Evolutionary conservation across 2,113 vertebrate genomes (phyloP).

Genomic region (Corythaeola cristata): DNA sequence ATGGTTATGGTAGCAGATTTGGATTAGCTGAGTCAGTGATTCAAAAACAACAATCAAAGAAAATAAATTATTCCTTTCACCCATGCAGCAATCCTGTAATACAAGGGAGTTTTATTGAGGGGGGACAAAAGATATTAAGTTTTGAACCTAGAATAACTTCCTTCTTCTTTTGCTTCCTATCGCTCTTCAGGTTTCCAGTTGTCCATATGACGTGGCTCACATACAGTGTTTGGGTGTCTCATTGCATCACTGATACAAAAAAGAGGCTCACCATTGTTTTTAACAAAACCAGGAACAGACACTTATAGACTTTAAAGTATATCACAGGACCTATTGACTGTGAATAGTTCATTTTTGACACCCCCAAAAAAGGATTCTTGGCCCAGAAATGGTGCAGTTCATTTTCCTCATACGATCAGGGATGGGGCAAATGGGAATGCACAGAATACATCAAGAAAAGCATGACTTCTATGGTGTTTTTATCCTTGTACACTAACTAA

Average conservation of each 20-base stretch:
- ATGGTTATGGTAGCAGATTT: not conserved
- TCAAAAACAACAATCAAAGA: not conserved
- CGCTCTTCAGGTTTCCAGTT: not conserved
- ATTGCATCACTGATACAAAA: not conserved
- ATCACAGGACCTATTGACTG: not conserved
- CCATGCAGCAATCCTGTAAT: not conserved
- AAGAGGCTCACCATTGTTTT: not conserved
- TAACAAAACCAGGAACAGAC: not conserved
- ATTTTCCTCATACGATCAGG: not conserved
- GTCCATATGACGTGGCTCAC: not conserved
- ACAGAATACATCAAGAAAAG: not conserved
- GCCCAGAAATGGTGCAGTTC: rapidly evolving
- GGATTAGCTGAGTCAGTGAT: not conserved
- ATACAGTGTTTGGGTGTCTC: not conserved
- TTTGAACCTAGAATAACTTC: not conserved
- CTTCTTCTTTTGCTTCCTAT: not conserved
- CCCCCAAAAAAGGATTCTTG: not conserved
- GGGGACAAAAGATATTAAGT: not conserved
- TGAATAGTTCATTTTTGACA: not conserved
- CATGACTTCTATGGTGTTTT: not conserved
- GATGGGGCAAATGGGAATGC: not conserved
- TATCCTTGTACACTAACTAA: not conserved
- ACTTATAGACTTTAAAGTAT: not conserved
- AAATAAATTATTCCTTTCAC: not conserved
- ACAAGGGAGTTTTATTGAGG: not conserved